Conservation (phyloP, 2,113 vertebrate species). For the Astatotilapia flaviijosephi region DNA sequence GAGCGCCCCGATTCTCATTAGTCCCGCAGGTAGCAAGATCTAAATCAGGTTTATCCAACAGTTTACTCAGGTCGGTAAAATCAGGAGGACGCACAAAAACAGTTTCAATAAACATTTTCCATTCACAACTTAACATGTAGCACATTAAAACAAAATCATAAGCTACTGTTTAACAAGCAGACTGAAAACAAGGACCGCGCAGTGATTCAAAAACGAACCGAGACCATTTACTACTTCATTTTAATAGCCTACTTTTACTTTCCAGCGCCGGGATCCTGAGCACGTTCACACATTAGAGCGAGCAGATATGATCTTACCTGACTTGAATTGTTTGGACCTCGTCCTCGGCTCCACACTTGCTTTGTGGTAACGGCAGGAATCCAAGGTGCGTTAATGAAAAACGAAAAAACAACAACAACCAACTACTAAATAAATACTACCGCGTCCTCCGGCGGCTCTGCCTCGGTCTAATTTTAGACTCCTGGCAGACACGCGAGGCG, state of each 20-base stretch:
- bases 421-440: neutral
- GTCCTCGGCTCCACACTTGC: conserved; percentile 57
- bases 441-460: conserved; percentile 8
- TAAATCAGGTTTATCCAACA: neutral
- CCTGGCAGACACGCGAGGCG: neutral
- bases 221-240: neutral
- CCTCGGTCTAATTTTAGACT: conserved; percentile 3
- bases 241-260: neutral
- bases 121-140: neutral
- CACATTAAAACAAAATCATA: neutral
- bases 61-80: neutral
- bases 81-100: neutral
- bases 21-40: neutral
- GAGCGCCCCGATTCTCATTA: neutral
- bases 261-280: neutral
- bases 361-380: conserved; percentile 14
- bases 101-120: neutral
- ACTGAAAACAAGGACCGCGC: neutral
- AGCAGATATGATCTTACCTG: conserved; percentile 14
- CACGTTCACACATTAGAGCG: neutral
- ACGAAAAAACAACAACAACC: neutral
- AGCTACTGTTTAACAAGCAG: neutral
- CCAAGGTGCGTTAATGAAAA: conserved; percentile 24
- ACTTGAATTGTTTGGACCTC: conserved; percentile 16
- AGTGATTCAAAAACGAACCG: neutral